phyloP scores from a whole-genome alignment of 1,140 invertebrate species.

The Dendroctonus valens region DNA sequence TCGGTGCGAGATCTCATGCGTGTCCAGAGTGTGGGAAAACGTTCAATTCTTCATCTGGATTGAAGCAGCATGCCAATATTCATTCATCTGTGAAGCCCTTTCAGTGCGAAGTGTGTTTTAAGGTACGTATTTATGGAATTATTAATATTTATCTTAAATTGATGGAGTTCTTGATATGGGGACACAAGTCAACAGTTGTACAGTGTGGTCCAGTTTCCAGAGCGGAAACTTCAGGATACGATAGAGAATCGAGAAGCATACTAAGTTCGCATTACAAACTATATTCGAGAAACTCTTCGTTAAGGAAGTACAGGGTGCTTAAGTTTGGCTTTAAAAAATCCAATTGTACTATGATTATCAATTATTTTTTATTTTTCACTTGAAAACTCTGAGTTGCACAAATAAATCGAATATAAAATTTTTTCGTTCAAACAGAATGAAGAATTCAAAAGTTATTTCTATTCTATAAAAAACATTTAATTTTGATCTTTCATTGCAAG shows the following conservation, averaged over 20 bases:
- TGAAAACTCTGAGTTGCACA: no score
- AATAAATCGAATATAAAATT: not conserved
- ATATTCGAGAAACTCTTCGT: no score
- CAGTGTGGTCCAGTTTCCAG: no score
- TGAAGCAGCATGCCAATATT: conserved; percentile 99
- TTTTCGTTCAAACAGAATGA: not conserved
- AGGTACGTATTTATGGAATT: conserved; percentile 53
- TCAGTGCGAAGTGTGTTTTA: conserved; percentile 88
- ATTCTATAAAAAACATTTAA: no score
- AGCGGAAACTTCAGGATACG: no score
- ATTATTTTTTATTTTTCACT: conserved; percentile 1
- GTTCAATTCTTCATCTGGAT: conserved; percentile 93
- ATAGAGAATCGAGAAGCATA: no score
- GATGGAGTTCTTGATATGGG: not conserved
- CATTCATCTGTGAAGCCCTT: conserved; percentile 99
- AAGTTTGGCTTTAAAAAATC: no score
- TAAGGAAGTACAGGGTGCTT: no score
- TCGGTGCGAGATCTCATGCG: conserved; percentile 89
- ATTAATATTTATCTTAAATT: no score
- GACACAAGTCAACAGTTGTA: no score
- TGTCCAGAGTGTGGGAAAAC: conserved; percentile 98
- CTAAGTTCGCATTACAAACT: no score
- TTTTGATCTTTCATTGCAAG: no score
- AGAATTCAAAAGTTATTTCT: not conserved
- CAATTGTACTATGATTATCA: not conserved